These are phyloP conservation scores for Cisticola juncidis DNA, from an alignment of 2,113 vertebrate species.

Conservation along the genomic window DNA sequence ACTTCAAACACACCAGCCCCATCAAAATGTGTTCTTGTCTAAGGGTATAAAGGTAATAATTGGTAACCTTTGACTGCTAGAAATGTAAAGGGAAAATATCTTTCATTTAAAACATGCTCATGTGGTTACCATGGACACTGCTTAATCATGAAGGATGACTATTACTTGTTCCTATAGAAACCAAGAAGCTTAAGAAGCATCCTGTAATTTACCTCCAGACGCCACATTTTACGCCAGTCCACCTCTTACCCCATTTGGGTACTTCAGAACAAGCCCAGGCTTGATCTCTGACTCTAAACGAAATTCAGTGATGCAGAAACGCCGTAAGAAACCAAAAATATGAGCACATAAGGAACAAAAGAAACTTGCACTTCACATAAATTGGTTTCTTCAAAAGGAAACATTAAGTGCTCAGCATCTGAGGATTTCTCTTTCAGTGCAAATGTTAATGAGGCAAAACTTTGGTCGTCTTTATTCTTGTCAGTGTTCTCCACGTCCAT, in stretches of 20 bases:
- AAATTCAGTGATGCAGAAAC: conserved; percentile 13
- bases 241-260: conserved; percentile 59
- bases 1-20: background rate
- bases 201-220: conserved; percentile 77
- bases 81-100: conserved; percentile 68
- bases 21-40: background rate
- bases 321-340: background rate
- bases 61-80: conserved; percentile 68
- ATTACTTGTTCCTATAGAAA: conserved; percentile 79
- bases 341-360: conserved; percentile 4
- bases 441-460: conserved; percentile 56
- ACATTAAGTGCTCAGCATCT: conserved; percentile 41
- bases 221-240: conserved; percentile 70
- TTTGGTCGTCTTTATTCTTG: background rate
- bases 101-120: conserved; percentile 75
- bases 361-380: conserved; percentile 44
- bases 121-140: conserved; percentile 78
- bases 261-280: conserved; percentile 56
- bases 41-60: conserved; percentile 13
- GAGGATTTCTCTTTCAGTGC: conserved; percentile 15
- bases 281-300: conserved; percentile 18
- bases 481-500: background rate
- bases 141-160: conserved; percentile 80
- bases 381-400: conserved; percentile 57
- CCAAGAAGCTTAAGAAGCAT: conserved; percentile 73